phyloP scores from a whole-genome alignment of 2,888 invertebrate genomes.

The Xestia rhomboidea region DNA sequence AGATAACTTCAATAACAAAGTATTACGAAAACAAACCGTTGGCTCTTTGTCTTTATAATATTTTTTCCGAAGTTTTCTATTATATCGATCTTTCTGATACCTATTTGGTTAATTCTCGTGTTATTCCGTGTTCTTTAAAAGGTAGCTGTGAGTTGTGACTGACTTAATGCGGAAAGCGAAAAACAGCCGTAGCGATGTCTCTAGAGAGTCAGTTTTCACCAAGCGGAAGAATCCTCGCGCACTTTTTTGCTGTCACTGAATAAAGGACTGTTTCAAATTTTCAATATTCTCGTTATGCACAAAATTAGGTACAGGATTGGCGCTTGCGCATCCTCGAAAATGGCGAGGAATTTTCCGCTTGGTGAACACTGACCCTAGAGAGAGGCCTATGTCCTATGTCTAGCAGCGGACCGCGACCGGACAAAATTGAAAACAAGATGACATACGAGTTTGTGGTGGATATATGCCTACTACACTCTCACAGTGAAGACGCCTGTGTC shows the following conservation, averaged over 20 bases:
- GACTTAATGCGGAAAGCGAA: not conserved
- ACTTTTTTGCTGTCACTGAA: not conserved
- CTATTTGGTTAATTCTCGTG: not conserved
- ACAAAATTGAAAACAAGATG: too few species aligned
- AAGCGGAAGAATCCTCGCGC: not conserved
- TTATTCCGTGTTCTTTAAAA: not conserved
- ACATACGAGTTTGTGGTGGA: too few species aligned
- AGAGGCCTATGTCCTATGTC: not conserved
- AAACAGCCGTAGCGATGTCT: not conserved
- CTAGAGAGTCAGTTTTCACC: not conserved
- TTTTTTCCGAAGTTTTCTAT: not conserved
- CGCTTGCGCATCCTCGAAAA: too few species aligned
- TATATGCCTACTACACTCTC: too few species aligned
- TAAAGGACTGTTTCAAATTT: not conserved
- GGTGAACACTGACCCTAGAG: not conserved
- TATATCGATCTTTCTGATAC: not conserved
- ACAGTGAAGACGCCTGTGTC: not conserved
- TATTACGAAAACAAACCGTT: constrained; percentile 37
- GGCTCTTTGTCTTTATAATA: not conserved
- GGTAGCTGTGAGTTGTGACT: not conserved
- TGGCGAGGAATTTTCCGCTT: not conserved
- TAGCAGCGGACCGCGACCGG: not conserved
- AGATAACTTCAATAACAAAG: constrained; percentile 50
- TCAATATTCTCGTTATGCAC: not conserved
- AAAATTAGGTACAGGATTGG: too few species aligned